Percentiles rank a stretch among this genome's conserved stretches.
These are phyloP conservation scores for Calosoma granatense DNA, from an alignment of 1,140 invertebrate genomes.

Conservation along the genomic window DNA sequence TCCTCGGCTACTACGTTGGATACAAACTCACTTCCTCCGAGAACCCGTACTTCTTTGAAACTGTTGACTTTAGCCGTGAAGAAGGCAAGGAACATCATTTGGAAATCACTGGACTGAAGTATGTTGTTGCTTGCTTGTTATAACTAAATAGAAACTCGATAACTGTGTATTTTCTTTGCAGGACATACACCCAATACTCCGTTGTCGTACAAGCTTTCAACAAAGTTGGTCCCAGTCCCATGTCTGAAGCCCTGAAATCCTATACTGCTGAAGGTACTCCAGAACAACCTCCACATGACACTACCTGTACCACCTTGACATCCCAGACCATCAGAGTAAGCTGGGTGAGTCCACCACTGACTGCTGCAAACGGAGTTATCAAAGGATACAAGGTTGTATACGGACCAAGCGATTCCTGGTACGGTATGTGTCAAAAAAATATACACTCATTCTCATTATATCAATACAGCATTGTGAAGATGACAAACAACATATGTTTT, in stretches of 20 bases:
- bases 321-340: conserved; percentile 88
- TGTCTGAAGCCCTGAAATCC: conserved; percentile 79
- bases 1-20: conserved; percentile 82
- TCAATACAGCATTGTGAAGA: not conserved
- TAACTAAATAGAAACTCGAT: not conserved
- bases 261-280: conserved; percentile 89
- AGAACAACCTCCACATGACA: conserved; percentile 84
- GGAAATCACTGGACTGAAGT: conserved; percentile 45
- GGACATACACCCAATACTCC: conserved; percentile 89
- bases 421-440: conserved; percentile 52
- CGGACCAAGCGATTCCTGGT: conserved; percentile 84
- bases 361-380: conserved; percentile 86
- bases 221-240: conserved; percentile 83
- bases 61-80: conserved; percentile 84
- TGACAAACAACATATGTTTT: conserved; percentile 12
- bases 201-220: conserved; percentile 94
- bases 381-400: conserved; percentile 96
- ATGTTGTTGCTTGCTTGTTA: conserved; percentile 23
- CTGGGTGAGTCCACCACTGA: conserved; percentile 84
- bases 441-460: conserved; percentile 2
- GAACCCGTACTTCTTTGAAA: conserved; percentile 85
- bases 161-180: conserved; percentile 24
- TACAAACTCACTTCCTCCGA: conserved; percentile 82
- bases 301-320: conserved; percentile 80
- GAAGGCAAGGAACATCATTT: conserved; percentile 82